Evolutionary conservation across 2,888 invertebrate species (phyloP), one percentile per base, ranked within the genome.

Genomic region (Ochropleura leucogaster): DNA sequence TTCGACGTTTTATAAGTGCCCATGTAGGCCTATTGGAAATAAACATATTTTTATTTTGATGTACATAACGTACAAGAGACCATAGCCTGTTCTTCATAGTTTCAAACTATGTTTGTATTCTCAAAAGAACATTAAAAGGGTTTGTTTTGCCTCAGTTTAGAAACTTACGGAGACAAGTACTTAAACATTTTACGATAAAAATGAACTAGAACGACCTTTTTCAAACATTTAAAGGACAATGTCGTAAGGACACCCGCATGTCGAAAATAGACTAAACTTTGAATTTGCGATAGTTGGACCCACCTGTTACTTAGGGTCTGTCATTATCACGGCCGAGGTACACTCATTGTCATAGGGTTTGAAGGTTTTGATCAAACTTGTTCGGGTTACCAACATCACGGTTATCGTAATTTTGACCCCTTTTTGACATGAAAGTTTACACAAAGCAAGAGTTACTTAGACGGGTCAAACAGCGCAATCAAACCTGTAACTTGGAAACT

Each of bases 241-340:
- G 68, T 71, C 70, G 60, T 73, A 79, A 70, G 65, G 66, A 57
- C 72, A 53, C 75, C 69, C 70, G 69, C 74, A 69, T 77, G 57
- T 71, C 62, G 67, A 77, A 77, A 86, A 84, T 81, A 80, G 85
- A 84, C 79, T 73, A 51, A 82, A 78, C 71, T 76, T 86, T 53
- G 60, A 85, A 82, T 82, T 69, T 64, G 71, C 66, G 76, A 79
- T 87, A 79, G 82, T 87, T 87, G 60, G 62, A 49, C 68, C 76
- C 85, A 85, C 85, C 85, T 87, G 85, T 85, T 77, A 85, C 85
- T 69, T 68, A 63, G 74, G 77, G 76, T 73, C 59, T 78, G 79
- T 68, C 77, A 68, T 82, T 74, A 79, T 79, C 82, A 75, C 72
- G 62, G 65, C 66, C 49, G 47, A 65, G 74, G 70, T 65, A 49